Base-by-base conservation (phyloP, 2,888 invertebrate species). In the Macropis europaea region DNA sequence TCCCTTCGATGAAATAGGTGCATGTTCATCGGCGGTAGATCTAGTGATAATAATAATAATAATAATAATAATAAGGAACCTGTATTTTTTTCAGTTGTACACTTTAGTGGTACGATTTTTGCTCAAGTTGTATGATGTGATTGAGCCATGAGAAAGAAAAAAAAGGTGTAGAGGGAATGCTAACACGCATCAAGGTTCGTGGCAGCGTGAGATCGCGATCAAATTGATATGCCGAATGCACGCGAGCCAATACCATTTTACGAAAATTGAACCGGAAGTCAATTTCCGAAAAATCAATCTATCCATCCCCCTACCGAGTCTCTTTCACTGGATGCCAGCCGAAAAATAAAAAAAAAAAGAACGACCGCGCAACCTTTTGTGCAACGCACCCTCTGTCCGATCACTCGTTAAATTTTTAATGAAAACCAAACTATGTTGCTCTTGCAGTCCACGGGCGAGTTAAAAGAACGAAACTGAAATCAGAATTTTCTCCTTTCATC, bases 191-290 rank as follows among this genome's bases (percentile, higher is more conserved):
- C 67, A 56, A 36, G 56, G 42, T 71, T 59, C 43, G 42, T 67
- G 72, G 73, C 67, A 76, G 17, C 62, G 11, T 56, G 36, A 32
- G 67, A 52, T 62, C 59, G 45, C 53, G 34, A 43, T 67, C 54
- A 34, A 63, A 76, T 67, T 66, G 62, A 76, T 67, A 62, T 63
- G 72, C 67, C 56, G 60, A 26, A 48, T 36, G 63, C 76, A 63
- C 63, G 62, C 67, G 42, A 66, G 53, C 60, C 72, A 47, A 72
- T 67, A 76, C 63, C 63, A 60, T 62, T 67, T 66, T 63, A 57
- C 50, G 57, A 57, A 62, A 72, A 63, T 67, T 62, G 56, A 63
- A 60, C 24, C 50, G 76, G 56, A 62, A 63, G 45, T 72, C 52
- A 54, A 76, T 66, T 38, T 36, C 24, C 26, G 9, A 3, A 36